Conservation (phyloP, 2,113 vertebrate species). For the Numida meleagris region DNA sequence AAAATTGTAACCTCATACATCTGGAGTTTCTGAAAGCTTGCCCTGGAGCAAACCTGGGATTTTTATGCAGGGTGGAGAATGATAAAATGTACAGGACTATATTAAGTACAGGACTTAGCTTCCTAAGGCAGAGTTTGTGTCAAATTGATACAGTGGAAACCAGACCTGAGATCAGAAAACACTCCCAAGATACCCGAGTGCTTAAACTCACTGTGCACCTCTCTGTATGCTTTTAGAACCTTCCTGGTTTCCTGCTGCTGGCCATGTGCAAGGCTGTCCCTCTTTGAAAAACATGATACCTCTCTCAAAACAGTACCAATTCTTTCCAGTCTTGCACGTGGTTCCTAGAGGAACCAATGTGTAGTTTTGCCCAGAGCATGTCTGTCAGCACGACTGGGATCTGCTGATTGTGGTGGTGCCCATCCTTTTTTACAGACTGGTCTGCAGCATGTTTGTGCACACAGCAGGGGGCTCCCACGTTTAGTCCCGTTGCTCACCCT, state of each 20-base stretch:
- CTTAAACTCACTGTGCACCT: not conserved
- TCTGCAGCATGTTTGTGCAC: not conserved
- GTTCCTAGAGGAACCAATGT: not conserved
- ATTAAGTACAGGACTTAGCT: not conserved
- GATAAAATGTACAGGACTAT: not conserved
- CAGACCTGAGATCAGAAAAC: not conserved
- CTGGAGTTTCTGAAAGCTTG: not conserved
- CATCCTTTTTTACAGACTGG: not conserved
- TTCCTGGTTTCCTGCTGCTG: not conserved
- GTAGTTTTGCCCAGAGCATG: accelerated
- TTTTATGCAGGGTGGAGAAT: not conserved
- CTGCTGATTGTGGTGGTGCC: not conserved
- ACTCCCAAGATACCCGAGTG: not conserved
- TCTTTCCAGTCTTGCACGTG: not conserved
- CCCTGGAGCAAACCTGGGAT: not conserved
- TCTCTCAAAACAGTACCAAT: not conserved
- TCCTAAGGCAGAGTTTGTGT: not conserved
- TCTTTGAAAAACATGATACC: not conserved
- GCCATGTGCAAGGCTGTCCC: not conserved
- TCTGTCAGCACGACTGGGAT: accelerated
- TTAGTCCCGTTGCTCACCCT: not conserved
- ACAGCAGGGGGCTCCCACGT: not conserved
- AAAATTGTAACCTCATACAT: not conserved
- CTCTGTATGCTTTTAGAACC: not conserved
- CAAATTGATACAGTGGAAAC: not conserved